Percentiles rank a stretch among this genome's conserved stretches.
phyloP scores from a whole-genome alignment of 2,888 invertebrate species.

The Eilema depressum region DNA sequence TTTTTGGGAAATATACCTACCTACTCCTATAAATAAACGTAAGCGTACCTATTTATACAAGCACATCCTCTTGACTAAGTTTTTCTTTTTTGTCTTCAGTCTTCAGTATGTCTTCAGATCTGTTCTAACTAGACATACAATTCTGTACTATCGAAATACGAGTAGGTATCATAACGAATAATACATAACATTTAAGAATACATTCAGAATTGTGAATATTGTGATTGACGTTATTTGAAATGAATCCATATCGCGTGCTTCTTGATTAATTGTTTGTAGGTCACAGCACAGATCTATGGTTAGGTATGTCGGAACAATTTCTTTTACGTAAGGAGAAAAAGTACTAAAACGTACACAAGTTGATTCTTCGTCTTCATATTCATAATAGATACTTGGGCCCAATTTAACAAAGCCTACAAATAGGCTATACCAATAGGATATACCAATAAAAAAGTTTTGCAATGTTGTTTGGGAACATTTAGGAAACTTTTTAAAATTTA shows the following conservation, averaged over 20 bases:
- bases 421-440: too few relatives aligned
- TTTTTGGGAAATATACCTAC: too few relatives aligned
- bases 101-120: too few relatives aligned
- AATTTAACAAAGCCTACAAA: too few relatives aligned
- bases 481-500: neutral
- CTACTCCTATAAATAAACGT: too few relatives aligned
- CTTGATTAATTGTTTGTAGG: neutral
- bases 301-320: neutral
- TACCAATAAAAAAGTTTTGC: too few relatives aligned
- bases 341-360: neutral
- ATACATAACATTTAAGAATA: neutral
- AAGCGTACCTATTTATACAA: too few relatives aligned
- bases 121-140: too few relatives aligned
- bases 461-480: neutral
- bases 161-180: neutral
- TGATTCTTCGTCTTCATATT: neutral
- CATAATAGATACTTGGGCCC: too few relatives aligned
- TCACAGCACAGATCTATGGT: neutral
- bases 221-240: neutral
- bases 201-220: slow-evolving; percentile 1
- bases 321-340: neutral
- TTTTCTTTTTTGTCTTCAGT: neutral
- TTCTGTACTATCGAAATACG: neutral
- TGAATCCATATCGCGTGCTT: neutral
- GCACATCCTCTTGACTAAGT: neutral